Percentiles rank a stretch among this genome's conserved stretches.
Conservation (phyloP, 1,140 invertebrate genomes). For the silkworm (Bombyx mori) region ASM3026992v2 NC_085121.1:6800501-6801000, state of each 20-base stretch:
- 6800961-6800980: too few relatives aligned
- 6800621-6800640: slow-evolving; percentile 90
- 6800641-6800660: slow-evolving; percentile 92
- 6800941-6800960: background rate
- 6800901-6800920: background rate
- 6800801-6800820: slow-evolving; percentile 24
- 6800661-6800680: slow-evolving; percentile 86
- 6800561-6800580: slow-evolving; percentile 83
- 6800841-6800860: background rate
- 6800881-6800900: background rate
- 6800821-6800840: background rate
- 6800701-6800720: slow-evolving; percentile 78
- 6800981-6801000: too few relatives aligned
- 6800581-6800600: slow-evolving; percentile 88
- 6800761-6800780: slow-evolving; percentile 59
- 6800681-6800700: slow-evolving; percentile 82
- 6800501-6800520: slow-evolving; percentile 59
- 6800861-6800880: background rate
- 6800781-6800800: slow-evolving; percentile 57
- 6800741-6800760: slow-evolving; percentile 55
- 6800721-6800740: slow-evolving; percentile 57
- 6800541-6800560: slow-evolving; percentile 81
- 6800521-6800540: slow-evolving; percentile 74
- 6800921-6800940: too few relatives aligned
- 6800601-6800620: slow-evolving; percentile 88